These are phyloP conservation scores for Sinodicranocentrus sp. DNA, from an alignment of 2,888 invertebrate genomes.

Conservation along the genomic window DNA sequence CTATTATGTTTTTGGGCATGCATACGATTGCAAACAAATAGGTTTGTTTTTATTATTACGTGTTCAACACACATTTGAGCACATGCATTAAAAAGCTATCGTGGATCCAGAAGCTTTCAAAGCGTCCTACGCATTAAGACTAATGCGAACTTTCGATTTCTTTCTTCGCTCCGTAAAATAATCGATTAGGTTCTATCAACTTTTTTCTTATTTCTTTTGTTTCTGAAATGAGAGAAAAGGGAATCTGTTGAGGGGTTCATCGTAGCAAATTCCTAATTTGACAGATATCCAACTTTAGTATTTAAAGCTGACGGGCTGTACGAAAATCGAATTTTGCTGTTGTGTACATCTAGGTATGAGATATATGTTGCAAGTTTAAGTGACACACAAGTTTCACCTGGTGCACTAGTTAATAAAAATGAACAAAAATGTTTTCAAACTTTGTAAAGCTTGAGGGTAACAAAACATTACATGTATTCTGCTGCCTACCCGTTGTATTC, in stretches of 20 bases:
- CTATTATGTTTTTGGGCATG: no score
- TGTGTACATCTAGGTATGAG: no score
- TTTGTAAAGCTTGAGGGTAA: neutral
- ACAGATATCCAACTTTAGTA: neutral
- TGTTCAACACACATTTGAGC: no score
- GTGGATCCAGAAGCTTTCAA: no score
- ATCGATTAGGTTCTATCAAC: conserved; percentile 17
- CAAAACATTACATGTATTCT: conserved; percentile 6
- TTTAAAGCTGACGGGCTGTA: neutral
- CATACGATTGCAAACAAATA: no score
- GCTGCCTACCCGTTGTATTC: neutral
- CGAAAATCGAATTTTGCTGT: no score
- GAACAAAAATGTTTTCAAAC: neutral
- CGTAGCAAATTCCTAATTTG: conserved; percentile 27
- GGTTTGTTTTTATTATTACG: no score
- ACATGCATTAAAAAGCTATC: no score
- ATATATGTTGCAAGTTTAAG: neutral
- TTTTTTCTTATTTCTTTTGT: conserved; percentile 14
- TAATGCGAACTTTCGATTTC: conserved; percentile 48
- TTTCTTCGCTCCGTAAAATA: conserved; percentile 1
- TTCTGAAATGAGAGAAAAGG: conserved; percentile 7
- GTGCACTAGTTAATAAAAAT: conserved; percentile 19
- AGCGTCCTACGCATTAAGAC: conserved; percentile 1
- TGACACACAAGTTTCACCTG: conserved; percentile 30
- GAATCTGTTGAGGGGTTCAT: conserved; percentile 9